phyloP scores from a whole-genome alignment of 1,140 invertebrate species.

The Schlechtendalia chinensis region DNA sequence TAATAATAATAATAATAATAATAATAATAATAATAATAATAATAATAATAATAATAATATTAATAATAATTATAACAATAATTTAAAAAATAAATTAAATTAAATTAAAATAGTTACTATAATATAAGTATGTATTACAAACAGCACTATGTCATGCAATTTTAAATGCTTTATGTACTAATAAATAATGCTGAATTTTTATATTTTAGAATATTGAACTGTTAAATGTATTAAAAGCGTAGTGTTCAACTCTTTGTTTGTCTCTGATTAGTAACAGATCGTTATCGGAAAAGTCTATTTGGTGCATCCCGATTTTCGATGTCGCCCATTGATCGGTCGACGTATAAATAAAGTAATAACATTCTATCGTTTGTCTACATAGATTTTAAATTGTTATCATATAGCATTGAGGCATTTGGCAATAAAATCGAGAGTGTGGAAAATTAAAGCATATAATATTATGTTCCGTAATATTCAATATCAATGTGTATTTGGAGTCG shows the following conservation, averaged over 20 bases:
- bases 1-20: no score
- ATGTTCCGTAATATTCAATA: conserved; percentile 21
- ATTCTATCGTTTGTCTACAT: neutral
- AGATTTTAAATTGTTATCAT: neutral
- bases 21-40: neutral
- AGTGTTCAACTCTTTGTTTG: conserved; percentile 46
- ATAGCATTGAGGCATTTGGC: neutral
- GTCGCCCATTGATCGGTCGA: conserved; percentile 7
- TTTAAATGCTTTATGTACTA: conserved; percentile 34
- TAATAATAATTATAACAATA: conserved; percentile 10
- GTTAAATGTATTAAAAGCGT: conserved; percentile 42
- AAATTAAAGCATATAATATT: neutral
- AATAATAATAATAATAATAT: conserved; percentile 15
- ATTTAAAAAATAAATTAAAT: neutral
- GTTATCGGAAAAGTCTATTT: neutral
- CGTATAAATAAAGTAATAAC: conserved; percentile 2
- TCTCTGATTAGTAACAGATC: conserved; percentile 15
- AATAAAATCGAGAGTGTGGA: neutral
- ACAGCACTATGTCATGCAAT: conserved; percentile 31
- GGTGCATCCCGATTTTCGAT: neutral
- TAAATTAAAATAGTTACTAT: neutral
- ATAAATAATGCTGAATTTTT: neutral
- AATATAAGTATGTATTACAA: neutral
- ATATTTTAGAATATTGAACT: neutral
- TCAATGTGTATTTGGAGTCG: conserved; percentile 47